Evolutionary conservation across 2,888 invertebrate species (phyloP), one percentile per base, ranked within the genome.

Genomic region (Muschampia plurimacula): DNA sequence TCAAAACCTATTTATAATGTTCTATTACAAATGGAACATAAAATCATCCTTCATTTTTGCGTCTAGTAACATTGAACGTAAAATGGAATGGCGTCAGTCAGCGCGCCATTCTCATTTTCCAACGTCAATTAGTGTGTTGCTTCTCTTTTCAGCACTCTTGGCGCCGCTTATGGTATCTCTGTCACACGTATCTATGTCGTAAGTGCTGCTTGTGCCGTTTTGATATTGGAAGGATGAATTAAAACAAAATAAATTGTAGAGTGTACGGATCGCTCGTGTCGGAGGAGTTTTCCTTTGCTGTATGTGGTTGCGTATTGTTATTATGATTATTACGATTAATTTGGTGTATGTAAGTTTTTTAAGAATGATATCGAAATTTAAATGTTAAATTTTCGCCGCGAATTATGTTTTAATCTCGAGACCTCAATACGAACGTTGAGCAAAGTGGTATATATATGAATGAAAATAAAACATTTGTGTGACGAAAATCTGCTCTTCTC

Each of bases 241-340:
- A 74, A 76, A 79, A 80, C 83, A 84, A 85, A 83, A 84, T 85
- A 86, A 83, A 82, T 84, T 79, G 79, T 77, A 76, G 77, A 82
- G 83, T 82, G 88, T 83, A 80, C 83, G 82, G 85, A 83, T 80
- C 84, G 83, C 84, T 83, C 86, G 89, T 86, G 87, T 84, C 84
- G 83, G 81, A 80, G 83, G 84, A 86, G 85, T 84, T 87, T 87
- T 88, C 83, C 79, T 82, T 86, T 85, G 84, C 84, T 84, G 87
- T 77, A 86, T 84, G 85, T 85, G 83, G 80, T 86, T 86, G 81
- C 80, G 85, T 86, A 86, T 84, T 77, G 70, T 75, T 72, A 73
- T 76, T 73, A 76, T 78, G 74, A 74, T 74, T 67, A 72, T 69
- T 75, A 72, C 41, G 65, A 63, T 62, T 67, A 32, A 60, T 52